These are phyloP conservation scores for Megaceryle torquata DNA, from an alignment of 2,113 vertebrate species.

Conservation along the genomic window DNA sequence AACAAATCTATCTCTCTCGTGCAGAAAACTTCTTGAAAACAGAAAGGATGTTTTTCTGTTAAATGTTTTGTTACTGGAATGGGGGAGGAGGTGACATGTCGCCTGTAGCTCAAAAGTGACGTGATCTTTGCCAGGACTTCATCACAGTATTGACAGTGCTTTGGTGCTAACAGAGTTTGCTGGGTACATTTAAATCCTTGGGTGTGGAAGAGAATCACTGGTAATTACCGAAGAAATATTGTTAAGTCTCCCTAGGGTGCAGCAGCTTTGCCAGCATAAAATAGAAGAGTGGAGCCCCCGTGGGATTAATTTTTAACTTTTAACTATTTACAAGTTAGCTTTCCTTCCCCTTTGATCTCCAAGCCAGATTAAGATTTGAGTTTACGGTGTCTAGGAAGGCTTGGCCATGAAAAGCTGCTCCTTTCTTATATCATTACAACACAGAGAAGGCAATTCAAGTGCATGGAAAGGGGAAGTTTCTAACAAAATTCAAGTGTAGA, in stretches of 20 bases:
- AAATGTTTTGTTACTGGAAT: not conserved
- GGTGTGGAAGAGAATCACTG: not conserved
- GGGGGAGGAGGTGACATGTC: not conserved
- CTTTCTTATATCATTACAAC: not conserved
- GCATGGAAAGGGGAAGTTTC: not conserved
- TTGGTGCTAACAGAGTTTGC: not conserved
- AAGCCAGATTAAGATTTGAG: not conserved
- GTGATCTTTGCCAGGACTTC: not conserved
- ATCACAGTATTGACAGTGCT: not conserved
- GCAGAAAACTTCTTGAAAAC: not conserved
- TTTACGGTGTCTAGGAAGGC: not conserved
- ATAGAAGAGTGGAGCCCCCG: not conserved
- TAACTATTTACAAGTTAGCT: not conserved
- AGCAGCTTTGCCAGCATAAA: not conserved
- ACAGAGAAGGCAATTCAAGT: not conserved
- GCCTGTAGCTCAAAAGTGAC: not conserved
- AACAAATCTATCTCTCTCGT: not conserved
- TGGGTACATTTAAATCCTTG: not conserved
- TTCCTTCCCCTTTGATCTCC: conserved; percentile 9
- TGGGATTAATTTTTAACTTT: conserved; percentile 12
- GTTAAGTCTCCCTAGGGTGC: not conserved
- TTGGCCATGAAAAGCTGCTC: not conserved
- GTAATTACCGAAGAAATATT: not conserved
- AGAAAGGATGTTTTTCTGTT: not conserved
- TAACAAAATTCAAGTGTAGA: not conserved